Base-by-base conservation (phyloP, 1,140 invertebrate genomes). In the Drosophila melanica region DNA sequence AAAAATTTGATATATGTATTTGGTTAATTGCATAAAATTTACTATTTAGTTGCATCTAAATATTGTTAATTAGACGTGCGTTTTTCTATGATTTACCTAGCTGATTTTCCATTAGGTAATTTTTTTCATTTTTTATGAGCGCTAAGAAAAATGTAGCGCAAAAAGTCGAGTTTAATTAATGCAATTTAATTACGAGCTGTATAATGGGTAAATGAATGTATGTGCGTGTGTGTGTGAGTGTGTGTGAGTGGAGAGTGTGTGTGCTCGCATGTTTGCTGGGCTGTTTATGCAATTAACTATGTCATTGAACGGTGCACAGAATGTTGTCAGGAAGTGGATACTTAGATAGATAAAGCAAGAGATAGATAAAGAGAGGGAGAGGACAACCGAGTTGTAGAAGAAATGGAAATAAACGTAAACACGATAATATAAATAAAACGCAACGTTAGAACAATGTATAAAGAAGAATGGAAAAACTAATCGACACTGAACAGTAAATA, bases 261-360 rank as follows among this genome's bases (percentile, higher is more conserved):
- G 30, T 48, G 57, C 30, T 54, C 27, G 27, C 65, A 48, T 68
- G 14, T 75, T 75, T 66, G 42, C 55, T 67, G 69, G 58, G 74
- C 42, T 85, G 65, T 53, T 73, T 85, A 39, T 80, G 62, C 64
- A 86, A 86, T 86, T 86, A 86, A 87, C 53, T 86, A 63, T 86
- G 82, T 79, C 82, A 86, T 87, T 86, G 79, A 86, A 86, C 82
- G 82, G 82, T 79, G 81, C 67, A 50, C 44, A 73, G 60, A 86
- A 77, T 68, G 77, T 42, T 44, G 47, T 37, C 75, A 86, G 82
- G 82, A 86, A 86, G 68, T 81, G 33, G 14, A 51, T 72, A 77
- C 65, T 78, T 75, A 64, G 47, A 59, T 23, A 55, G 27, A 27
- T 27, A 27, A 27, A 27, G 27, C 4, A 27, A 27, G 44, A 47